These are phyloP conservation scores for Takifugu bimaculatus DNA, from an alignment of 2,113 vertebrate genomes.

Conservation along the genomic window DNA sequence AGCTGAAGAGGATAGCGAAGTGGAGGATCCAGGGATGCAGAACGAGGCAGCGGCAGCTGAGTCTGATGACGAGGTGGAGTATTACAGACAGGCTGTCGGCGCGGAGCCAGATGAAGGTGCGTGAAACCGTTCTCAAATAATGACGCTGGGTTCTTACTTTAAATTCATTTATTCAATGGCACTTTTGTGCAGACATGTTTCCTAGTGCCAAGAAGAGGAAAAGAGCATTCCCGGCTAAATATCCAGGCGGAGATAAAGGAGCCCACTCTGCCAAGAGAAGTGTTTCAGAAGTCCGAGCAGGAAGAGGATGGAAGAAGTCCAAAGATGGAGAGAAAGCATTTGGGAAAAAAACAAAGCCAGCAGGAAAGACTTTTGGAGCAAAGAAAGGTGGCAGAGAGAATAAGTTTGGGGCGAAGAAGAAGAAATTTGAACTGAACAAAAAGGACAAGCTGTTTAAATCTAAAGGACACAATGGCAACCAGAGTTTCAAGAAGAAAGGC, in stretches of 20 bases:
- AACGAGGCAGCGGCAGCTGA: slow-evolving; percentile 52
- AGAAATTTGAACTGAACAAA: slow-evolving; percentile 45
- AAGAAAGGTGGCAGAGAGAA: slow-evolving; percentile 46
- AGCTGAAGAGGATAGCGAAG: slow-evolving; percentile 74
- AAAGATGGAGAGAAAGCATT: slow-evolving; percentile 39
- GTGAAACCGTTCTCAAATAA: slow-evolving; percentile 37
- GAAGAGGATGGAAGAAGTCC: slow-evolving; percentile 42
- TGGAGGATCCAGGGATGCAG: slow-evolving; percentile 81
- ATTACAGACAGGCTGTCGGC: slow-evolving; percentile 87
- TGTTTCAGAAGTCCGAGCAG: slow-evolving; percentile 5
- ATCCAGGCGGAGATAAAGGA: slow-evolving; percentile 9
- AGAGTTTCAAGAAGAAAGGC: slow-evolving; percentile 50
- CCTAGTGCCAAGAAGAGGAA: slow-evolving; percentile 67
- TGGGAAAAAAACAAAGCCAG: slow-evolving; percentile 31
- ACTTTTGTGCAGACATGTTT: slow-evolving; percentile 73
- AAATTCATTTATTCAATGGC: not conserved
- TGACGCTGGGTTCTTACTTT: not conserved
- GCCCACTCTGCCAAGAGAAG: slow-evolving; percentile 29
- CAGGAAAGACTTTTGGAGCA: slow-evolving; percentile 47
- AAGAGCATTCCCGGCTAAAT: not conserved
- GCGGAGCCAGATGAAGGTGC: slow-evolving; percentile 84
- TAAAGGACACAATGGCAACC: slow-evolving; percentile 55
- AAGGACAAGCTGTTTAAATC: slow-evolving; percentile 47
- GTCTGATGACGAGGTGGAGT: slow-evolving; percentile 84
- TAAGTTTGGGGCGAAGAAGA: slow-evolving; percentile 45